Evolutionary conservation across 2,888 invertebrate species (phyloP).

Genomic region (Ecdyonurus torrentis): DNA sequence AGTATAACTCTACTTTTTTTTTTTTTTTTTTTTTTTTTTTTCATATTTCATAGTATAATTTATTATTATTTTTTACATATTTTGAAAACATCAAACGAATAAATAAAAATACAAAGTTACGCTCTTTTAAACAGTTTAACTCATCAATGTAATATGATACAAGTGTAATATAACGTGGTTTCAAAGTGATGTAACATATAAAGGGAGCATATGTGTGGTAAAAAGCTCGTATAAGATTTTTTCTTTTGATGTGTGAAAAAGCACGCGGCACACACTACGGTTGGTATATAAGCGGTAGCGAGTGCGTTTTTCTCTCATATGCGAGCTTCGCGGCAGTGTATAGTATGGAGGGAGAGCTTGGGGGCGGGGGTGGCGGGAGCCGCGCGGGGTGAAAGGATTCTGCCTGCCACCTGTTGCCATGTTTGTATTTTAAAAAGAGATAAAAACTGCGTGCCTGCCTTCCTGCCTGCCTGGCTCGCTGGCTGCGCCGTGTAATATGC

Average conservation of each 20-base stretch:
- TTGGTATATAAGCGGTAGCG: neutral
- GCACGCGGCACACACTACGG: neutral
- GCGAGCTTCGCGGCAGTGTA: neutral
- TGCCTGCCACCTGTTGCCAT: slow-evolving; percentile 1
- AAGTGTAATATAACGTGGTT: neutral
- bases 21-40: too few species aligned
- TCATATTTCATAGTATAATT: too few species aligned
- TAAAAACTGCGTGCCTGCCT: neutral
- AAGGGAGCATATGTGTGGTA: neutral
- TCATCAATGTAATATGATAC: neutral
- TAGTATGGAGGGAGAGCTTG: neutral
- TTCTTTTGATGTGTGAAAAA: slow-evolving; percentile 3
- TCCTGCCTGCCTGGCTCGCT: neutral
- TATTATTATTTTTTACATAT: too few species aligned
- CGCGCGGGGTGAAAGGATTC: slow-evolving; percentile 2
- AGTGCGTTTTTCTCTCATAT: neutral
- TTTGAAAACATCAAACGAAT: too few species aligned
- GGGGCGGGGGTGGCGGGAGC: neutral
- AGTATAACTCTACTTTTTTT: too few species aligned
- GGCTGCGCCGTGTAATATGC: neutral
- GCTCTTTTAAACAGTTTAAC: too few species aligned
- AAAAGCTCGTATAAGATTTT: neutral
- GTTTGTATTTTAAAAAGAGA: slow-evolving; percentile 4
- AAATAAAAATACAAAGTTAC: too few species aligned
- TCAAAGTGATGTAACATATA: neutral